Evolutionary conservation across 2,888 invertebrate genomes (phyloP), one percentile per base, ranked within the genome.

Genomic region (Nymphalis polychloros): DNA sequence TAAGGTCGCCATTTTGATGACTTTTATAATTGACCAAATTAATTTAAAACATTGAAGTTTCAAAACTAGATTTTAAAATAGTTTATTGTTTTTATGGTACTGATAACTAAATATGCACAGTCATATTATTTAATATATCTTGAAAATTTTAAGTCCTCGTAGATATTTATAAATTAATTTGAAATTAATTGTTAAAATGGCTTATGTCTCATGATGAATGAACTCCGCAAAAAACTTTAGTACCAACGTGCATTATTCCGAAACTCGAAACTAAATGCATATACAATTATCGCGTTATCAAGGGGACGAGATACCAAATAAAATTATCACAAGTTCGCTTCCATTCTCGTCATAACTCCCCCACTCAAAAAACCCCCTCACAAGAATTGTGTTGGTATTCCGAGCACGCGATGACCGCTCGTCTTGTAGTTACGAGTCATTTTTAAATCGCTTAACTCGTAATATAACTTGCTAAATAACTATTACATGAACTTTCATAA

Each of bases 241-340:
- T 50, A 19, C 50, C n/a, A 46, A 20, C 47, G 49, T 61, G 31
- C 59, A 70, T 74, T 74, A 77, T 73, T 73, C 49, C 64, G 80
- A 74, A 80, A 81, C 78, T 73, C 73, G 76, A 79, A 77, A 74
- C 68, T 64, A 70, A 70, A 82, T 78, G 81, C 77, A 75, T 69
- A 52, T 68, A 74, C 79, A 82, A 87, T 88, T 85, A 89, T 89
- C 86, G 78, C 71, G 79, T 88, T 86, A 87, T 70, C 13, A 74
- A 77, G 68, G 72, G 73, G 72, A 67, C 67, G 78, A 79, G 78
- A 79, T 76, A 78, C 80, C 80, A 85, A 90, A 90, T 85, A 84
- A 80, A 85, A 87, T 90, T 89, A 90, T 80, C 78, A 77, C 78
- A 68, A 73, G 85, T 79, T 77, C 71, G 77, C 69, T 77, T 77